A percentile compares a stretch with the other conserved stretches of the same genome.
Evolutionary conservation across 2,113 vertebrate genomes (phyloP).

Genomic region (Sceloporus undulatus): DNA sequence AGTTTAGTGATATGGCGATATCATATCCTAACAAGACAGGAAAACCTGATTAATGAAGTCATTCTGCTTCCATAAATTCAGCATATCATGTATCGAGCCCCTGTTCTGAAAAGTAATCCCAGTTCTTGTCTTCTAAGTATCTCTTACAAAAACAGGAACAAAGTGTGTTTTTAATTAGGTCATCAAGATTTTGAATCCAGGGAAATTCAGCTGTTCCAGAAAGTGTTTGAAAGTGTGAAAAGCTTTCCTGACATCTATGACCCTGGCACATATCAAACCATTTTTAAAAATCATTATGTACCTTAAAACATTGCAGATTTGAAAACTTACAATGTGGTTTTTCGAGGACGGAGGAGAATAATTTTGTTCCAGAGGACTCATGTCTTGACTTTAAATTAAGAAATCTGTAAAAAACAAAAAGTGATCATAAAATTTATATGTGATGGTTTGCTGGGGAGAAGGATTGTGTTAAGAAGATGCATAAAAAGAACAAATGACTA

Average conservation of each 20-base stretch:
- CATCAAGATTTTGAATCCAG: constrained; percentile 17
- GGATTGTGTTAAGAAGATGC: not conserved
- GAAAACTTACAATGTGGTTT: constrained; percentile 63
- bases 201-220: constrained; percentile 65
- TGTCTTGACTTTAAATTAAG: constrained; percentile 52
- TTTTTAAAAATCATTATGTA: constrained; percentile 53
- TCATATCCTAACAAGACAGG: not conserved
- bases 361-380: constrained; percentile 65
- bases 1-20: constrained; percentile 3
- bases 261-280: constrained; percentile 44
- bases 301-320: constrained; percentile 57
- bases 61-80: constrained; percentile 33
- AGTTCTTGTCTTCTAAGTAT: constrained; percentile 51
- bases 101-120: constrained; percentile 50
- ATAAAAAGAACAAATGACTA: not conserved
- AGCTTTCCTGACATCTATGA: constrained; percentile 51
- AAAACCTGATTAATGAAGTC: constrained; percentile 13
- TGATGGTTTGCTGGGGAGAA: not conserved
- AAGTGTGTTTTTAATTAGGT: constrained; percentile 67
- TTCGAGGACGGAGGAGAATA: constrained; percentile 48
- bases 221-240: constrained; percentile 58
- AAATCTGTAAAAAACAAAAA: constrained; percentile 39
- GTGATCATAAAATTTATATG: not conserved
- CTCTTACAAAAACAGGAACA: constrained; percentile 42
- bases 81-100: constrained; percentile 9